Percentiles rank a stretch among this genome's conserved stretches.
Conservation (phyloP, 2,797 vertebrate genomes). For the Leptodactylus fallax region DNA sequence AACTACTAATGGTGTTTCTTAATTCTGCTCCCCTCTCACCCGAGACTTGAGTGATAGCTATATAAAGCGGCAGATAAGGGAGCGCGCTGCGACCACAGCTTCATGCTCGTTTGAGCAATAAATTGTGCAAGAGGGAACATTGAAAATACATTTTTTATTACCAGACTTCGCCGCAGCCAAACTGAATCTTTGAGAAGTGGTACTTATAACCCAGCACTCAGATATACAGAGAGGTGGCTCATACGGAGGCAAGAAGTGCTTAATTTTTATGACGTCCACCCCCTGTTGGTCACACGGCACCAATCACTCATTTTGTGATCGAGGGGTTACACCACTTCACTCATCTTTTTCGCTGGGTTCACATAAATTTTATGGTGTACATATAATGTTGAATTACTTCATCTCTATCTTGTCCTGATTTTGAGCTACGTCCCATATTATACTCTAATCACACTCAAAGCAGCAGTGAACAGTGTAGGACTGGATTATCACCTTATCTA, state of each 20-base stretch:
- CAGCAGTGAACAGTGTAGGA: too few relatives aligned
- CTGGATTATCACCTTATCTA: too few relatives aligned
- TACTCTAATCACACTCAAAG: too few relatives aligned
- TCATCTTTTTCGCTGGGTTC: too few relatives aligned
- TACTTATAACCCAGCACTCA: slow-evolving; percentile 21
- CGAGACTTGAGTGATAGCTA: slow-evolving; percentile 55
- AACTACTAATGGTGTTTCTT: slow-evolving; percentile 56
- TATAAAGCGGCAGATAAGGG: slow-evolving; percentile 54
- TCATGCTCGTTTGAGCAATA: slow-evolving; percentile 63
- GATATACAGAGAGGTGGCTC: not conserved
- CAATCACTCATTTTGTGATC: not conserved
- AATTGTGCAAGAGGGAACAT: slow-evolving; percentile 65
- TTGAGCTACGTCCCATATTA: too few relatives aligned
- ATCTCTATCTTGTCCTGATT: too few relatives aligned
- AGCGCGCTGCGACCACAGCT: slow-evolving; percentile 50
- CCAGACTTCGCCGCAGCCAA: slow-evolving; percentile 53
- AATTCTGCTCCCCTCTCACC: slow-evolving; percentile 51
- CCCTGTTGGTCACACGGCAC: not conserved
- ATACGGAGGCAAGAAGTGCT: slow-evolving; percentile 14
- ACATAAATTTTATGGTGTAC: too few relatives aligned
- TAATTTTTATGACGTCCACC: not conserved
- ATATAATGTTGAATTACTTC: too few relatives aligned
- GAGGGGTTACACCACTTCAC: not conserved
- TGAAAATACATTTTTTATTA: slow-evolving; percentile 64
- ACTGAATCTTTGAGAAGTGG: slow-evolving; percentile 54